Base-by-base conservation (phyloP, 2,113 vertebrate genomes). In the Podarcis cretensis region DNA sequence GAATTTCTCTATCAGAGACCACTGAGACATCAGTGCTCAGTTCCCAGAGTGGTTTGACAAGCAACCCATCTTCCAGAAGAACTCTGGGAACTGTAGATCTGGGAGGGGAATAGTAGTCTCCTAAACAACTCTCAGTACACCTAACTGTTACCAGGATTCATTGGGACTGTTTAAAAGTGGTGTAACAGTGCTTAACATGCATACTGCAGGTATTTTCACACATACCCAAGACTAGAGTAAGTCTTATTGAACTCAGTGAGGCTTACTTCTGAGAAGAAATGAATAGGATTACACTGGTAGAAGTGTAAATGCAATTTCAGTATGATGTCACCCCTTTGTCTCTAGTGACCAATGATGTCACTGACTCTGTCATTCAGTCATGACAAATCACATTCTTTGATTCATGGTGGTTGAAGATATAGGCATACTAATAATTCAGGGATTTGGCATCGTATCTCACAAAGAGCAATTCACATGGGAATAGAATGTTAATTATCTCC, bases 401-500 rank as follows among this genome's bases (percentile, higher is more conserved):
- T 81, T 23, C 32, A 75, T 80, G 37, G 87, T 63, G 66, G 35
- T 13, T 14, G 2, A n/a, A 43, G 65, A 12, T 30, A 10, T 23
- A 86, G 54, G 21, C 57, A 54, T 7, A 48, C 1, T 63, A 35
- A 9, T 79, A 1, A 18, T 30, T 59, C 66, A 32, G 25, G 3
- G 84, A 79, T 86, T 74, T 1, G 0, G 21, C 25, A 89, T 89
- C 90, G 76, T 87, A 86, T 73, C 80, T 92, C 40, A 77, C 35
- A 77, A 71, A 83, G 82, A 0, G 2, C 40, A 32, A 78, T 89
- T 57, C 16, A 83, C 88, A 78, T 84, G 87, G 81, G 80, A 77
- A 32, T 54, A 40, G 88, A 84, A 90, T 9, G 54, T 85, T 74
- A 8, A 30, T 86, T 66, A 89, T 82, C 40, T 84, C 74, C 87